phyloP scores from a whole-genome alignment of 2,797 vertebrate species.

The Anomalospiza imberbis region DNA sequence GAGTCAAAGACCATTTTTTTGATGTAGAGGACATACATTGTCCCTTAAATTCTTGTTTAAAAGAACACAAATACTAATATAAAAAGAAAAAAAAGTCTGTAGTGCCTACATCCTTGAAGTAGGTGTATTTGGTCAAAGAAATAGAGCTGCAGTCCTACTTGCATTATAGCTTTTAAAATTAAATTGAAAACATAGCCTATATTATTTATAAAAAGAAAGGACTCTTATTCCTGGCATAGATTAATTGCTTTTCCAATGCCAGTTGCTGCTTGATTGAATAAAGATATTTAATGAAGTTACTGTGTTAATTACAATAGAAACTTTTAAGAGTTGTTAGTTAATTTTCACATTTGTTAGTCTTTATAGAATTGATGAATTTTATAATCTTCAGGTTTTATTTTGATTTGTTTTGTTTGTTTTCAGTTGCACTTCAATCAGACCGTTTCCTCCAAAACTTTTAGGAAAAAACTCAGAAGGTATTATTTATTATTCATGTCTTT shows the following conservation, averaged over 20 bases:
- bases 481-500: background rate
- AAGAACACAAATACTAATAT: background rate
- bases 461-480: background rate
- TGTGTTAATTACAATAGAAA: background rate
- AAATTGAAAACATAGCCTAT: background rate
- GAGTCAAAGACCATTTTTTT: fast-evolving
- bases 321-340: background rate
- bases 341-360: background rate
- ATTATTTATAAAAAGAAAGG: background rate
- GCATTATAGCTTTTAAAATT: background rate
- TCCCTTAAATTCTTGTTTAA: background rate
- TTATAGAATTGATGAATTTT: background rate
- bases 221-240: background rate
- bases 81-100: background rate
- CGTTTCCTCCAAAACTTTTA: background rate
- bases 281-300: background rate
- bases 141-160: background rate
- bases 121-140: background rate
- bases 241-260: background rate
- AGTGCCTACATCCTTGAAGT: background rate
- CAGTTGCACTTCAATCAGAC: background rate
- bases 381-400: background rate
- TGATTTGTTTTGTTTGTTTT: background rate
- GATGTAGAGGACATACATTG: fast-evolving
- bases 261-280: background rate